Conservation (phyloP, 2,888 invertebrate genomes). For the Loripinus fragilis region DNA sequence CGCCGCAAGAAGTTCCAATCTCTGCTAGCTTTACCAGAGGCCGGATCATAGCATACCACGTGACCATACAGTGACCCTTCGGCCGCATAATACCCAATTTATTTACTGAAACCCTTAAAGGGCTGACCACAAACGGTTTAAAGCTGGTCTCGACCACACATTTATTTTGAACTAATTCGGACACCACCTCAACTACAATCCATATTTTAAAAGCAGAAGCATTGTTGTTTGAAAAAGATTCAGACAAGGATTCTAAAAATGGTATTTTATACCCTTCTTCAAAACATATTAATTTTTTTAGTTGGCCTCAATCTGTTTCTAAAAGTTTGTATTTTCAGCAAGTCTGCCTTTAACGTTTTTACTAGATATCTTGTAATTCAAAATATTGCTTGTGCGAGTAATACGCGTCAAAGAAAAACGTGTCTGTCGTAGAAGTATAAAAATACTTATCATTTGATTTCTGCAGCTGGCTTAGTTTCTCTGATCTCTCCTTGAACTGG, state of each 20-base stretch:
- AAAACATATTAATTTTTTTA: background rate
- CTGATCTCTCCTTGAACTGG: too few species aligned
- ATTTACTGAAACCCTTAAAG: slow-evolving; percentile 9
- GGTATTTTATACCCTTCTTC: slow-evolving; percentile 15
- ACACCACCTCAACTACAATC: background rate
- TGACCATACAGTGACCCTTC: too few species aligned
- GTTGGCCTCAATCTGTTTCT: background rate
- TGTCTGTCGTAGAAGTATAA: too few species aligned
- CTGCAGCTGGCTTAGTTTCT: too few species aligned
- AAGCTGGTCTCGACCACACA: slow-evolving; percentile 1
- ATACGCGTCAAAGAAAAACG: background rate
- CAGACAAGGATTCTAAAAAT: background rate
- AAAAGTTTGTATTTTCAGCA: background rate
- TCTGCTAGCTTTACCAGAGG: too few species aligned
- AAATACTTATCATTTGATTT: too few species aligned
- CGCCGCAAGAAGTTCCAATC: too few species aligned
- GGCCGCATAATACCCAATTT: slow-evolving; percentile 10
- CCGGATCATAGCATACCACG: too few species aligned
- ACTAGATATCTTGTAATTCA: background rate
- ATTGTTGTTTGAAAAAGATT: slow-evolving; percentile 7
- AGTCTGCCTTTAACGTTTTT: background rate
- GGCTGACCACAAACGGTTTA: slow-evolving; percentile 18
- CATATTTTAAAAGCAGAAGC: slow-evolving; percentile 5
- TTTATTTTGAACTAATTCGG: background rate
- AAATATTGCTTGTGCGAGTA: background rate